A percentile compares a stretch with the other conserved stretches of the same genome.
These are phyloP conservation scores for Pseudonaja textilis DNA, from an alignment of 2,113 vertebrate genomes.

Conservation along the genomic window DNA sequence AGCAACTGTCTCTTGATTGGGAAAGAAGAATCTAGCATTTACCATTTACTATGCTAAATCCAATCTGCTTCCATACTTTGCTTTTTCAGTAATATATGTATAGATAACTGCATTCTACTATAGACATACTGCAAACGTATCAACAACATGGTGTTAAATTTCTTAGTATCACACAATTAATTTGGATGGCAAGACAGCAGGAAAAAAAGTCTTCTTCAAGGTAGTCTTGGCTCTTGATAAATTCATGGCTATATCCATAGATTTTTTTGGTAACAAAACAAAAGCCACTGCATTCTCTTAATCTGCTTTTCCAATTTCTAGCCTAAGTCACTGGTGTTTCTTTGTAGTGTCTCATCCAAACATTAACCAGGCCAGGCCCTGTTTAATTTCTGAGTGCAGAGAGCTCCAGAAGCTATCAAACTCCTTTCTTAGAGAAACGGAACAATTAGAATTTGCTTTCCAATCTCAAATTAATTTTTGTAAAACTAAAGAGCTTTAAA, in stretches of 20 bases:
- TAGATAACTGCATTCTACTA: conserved; percentile 9
- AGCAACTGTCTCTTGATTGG: conserved; percentile 7
- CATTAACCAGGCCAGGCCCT: neutral
- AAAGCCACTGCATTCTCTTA: neutral
- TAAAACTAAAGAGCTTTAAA: neutral
- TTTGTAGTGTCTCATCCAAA: neutral
- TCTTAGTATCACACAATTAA: neutral
- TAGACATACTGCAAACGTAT: neutral
- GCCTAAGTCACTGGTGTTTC: neutral
- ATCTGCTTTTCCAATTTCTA: neutral
- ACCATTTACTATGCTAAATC: conserved; percentile 14
- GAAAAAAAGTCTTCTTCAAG: neutral
- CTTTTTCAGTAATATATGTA: conserved; percentile 6
- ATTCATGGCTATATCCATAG: neutral
- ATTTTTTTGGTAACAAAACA: neutral
- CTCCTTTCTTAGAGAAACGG: neutral
- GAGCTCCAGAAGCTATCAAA: neutral
- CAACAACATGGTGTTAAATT: neutral
- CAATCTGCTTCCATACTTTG: neutral
- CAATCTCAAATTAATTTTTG: neutral
- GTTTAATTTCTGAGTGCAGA: neutral
- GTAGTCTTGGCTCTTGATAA: neutral
- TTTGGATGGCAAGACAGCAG: neutral
- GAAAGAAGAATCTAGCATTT: conserved; percentile 12
- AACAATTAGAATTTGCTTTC: neutral